A percentile compares a stretch with the other conserved stretches of the same genome.
These are phyloP conservation scores for Microtus pennsylvanicus DNA, from an alignment of 2,113 vertebrate species.

Conservation along the genomic window DNA sequence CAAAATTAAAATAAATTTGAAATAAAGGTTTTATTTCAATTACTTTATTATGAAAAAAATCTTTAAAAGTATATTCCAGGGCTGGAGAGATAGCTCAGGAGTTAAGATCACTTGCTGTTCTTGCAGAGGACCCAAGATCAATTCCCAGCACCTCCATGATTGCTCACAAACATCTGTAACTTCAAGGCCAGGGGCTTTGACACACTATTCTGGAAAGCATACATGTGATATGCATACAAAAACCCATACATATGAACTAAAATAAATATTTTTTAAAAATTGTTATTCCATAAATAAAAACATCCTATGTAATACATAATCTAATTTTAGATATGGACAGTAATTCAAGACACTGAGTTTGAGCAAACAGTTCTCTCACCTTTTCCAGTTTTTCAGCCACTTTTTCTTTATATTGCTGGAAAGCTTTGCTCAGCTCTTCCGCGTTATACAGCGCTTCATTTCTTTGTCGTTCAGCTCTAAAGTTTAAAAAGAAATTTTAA, in stretches of 20 bases:
- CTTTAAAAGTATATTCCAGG: not conserved
- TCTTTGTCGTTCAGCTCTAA: conserved; percentile 94
- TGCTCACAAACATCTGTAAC: not conserved
- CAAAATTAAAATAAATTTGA: not conserved
- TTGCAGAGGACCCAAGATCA: not conserved
- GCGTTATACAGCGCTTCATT: conserved; percentile 94
- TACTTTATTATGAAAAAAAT: not conserved
- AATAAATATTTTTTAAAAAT: not conserved
- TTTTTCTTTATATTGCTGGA: conserved; percentile 92
- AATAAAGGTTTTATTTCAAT: not conserved
- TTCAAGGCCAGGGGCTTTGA: not conserved
- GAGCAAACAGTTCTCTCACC: conserved; percentile 82
- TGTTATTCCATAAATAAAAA: not conserved
- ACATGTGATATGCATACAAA: not conserved
- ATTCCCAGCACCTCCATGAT: not conserved
- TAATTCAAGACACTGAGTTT: conserved; percentile 50
- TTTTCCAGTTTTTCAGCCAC: conserved; percentile 90
- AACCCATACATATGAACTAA: not conserved
- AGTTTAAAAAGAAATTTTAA: conserved; percentile 68
- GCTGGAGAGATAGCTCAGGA: not conserved
- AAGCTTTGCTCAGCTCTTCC: conserved; percentile 92
- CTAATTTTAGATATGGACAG: conserved; percentile 35
- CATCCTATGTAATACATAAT: not conserved
- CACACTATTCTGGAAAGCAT: not conserved
- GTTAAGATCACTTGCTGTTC: not conserved